These are phyloP conservation scores for Gavia stellata DNA, from an alignment of 2,113 vertebrate genomes.

Conservation along the genomic window DNA sequence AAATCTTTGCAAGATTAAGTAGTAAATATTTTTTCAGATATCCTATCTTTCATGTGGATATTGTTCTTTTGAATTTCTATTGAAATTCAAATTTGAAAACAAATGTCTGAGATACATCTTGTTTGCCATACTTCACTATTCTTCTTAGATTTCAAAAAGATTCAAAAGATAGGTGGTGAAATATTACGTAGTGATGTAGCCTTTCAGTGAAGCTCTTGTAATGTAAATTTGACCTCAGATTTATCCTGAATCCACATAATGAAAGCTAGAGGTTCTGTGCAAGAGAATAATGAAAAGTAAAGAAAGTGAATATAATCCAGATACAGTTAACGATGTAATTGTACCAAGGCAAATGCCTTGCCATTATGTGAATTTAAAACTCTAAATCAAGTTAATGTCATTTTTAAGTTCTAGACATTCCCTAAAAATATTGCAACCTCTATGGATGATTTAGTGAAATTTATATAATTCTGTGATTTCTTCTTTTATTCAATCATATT, in stretches of 20 bases:
- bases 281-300: constrained; percentile 22
- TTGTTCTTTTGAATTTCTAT: neutral
- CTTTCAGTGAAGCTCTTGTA: neutral
- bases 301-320: neutral
- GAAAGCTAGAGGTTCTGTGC: neutral
- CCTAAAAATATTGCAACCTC: neutral
- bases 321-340: neutral
- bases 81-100: neutral
- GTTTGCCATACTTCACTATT: neutral
- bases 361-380: neutral
- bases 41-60: neutral
- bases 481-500: neutral
- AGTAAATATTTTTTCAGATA: neutral
- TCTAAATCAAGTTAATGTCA: neutral
- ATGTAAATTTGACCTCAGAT: constrained; percentile 14
- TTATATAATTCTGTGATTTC: neutral
- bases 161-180: neutral
- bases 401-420: neutral
- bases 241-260: constrained; percentile 12
- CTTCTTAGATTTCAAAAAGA: neutral
- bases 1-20: neutral
- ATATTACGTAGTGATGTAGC: neutral
- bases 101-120: neutral
- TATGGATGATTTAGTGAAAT: neutral
- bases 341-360: neutral